Percentiles rank a stretch among this genome's conserved stretches.
Conservation (phyloP, 1,140 invertebrate genomes). For the Brachionus asplanchnoidis region DNA sequence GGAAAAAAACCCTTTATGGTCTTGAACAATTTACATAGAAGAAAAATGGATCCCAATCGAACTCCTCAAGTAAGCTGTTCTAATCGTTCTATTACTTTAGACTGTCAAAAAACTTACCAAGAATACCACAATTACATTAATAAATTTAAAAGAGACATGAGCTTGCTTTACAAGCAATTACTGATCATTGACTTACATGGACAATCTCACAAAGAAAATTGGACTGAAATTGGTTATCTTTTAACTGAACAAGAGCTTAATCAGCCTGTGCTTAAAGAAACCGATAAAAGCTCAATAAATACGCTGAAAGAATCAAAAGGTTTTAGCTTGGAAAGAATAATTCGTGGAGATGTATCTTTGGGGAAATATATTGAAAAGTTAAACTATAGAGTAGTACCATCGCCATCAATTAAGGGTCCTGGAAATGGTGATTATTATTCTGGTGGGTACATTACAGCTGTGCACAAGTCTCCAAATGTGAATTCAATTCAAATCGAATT, state of each 20-base stretch:
- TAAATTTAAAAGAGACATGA: background rate
- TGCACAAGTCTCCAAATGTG: background rate
- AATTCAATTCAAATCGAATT: slow-evolving; percentile 26
- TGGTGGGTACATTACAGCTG: background rate
- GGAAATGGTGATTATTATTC: slow-evolving; percentile 39
- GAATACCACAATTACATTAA: slow-evolving; percentile 7
- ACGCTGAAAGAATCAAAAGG: background rate
- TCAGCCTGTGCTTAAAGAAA: background rate
- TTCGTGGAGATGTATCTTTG: background rate
- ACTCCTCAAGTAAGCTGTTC: background rate
- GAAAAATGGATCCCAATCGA: slow-evolving; percentile 28
- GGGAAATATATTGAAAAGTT: background rate
- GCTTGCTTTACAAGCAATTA: background rate
- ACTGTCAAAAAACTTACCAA: background rate
- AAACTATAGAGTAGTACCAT: slow-evolving; percentile 42
- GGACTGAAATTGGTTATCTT: slow-evolving; percentile 43
- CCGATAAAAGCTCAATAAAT: background rate
- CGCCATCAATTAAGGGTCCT: slow-evolving; percentile 39
- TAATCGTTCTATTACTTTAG: background rate
- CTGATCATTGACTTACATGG: slow-evolving; percentile 44
- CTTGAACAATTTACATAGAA: background rate
- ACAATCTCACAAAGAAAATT: slow-evolving; percentile 42
- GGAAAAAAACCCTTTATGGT: slow-evolving; percentile 15
- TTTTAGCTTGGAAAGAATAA: background rate
- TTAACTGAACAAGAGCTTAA: slow-evolving; percentile 6